Base-by-base conservation (phyloP, 2,888 invertebrate genomes). In the Andrena haemorrhoa region DNA sequence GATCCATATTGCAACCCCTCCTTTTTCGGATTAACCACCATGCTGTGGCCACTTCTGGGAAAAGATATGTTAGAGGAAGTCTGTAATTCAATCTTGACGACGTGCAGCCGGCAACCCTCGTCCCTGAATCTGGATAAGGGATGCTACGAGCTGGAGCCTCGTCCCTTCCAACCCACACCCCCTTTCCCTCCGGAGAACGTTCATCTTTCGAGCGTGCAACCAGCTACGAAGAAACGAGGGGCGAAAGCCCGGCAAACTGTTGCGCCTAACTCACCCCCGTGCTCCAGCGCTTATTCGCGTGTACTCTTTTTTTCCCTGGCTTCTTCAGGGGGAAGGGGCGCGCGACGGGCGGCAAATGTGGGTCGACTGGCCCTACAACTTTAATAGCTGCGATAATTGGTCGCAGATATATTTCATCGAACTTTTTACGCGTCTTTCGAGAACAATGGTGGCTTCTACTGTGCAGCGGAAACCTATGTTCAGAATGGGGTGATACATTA, bases 221-320 rank as follows among this genome's bases (percentile, higher is more conserved):
- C 53, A 58, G n/a, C 23, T 26, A 56, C 58, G 68, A 65, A 79
- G 84, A 60, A 77, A 68, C 65, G 64, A 75, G 82, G 77, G 72
- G 64, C 72, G 76, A 80, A 56, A 78, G 77, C 86, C 41, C 75
- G 47, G 70, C 84, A 82, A 86, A 86, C 86, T 86, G 86, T 86
- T 86, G 86, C 86, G 82, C 75, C 41, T 61, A 33, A 72, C 63
- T 33, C 72, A 47, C 51, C 65, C 60, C 60, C 49, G 5, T 58
- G 2, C 68, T 64, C 63, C 33, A 53, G n/a, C 31, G 29, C 49
- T 70, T 71, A 70, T 71, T 74, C 71, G 41, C 29, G 29, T 41
- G 23, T 8, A 47, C 51, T 35, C 60, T 70, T 82, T 73, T 73
- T 71, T 81, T 23, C 64, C 26, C 20, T 23, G 70, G 58, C 47